Conservation (phyloP, 23 tunicate genomes). For the Diplosoma virens region DNA sequence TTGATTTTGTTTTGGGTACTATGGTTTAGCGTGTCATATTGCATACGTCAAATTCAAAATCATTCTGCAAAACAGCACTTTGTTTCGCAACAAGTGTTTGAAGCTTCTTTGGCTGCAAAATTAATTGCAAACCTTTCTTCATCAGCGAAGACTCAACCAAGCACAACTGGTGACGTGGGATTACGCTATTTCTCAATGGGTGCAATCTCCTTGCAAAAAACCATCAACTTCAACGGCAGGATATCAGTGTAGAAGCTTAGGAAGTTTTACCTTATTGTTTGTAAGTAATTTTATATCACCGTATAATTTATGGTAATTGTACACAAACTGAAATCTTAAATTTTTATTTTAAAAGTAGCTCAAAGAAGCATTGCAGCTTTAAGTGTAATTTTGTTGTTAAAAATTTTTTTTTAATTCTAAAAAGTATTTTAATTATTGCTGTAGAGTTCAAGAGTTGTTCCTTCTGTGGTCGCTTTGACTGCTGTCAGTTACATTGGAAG, state of each 20-base stretch:
- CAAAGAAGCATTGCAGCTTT: background rate
- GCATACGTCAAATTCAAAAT: no score
- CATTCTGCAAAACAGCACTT: no score
- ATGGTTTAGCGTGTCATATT: no score
- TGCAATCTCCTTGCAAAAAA: background rate
- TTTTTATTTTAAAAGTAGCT: background rate
- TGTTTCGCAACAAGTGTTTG: no score
- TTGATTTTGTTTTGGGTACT: no score
- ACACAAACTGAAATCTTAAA: no score
- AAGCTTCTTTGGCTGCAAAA: no score
- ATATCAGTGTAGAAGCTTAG: background rate
- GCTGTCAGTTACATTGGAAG: background rate
- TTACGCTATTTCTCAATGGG: background rate
- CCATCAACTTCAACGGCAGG: background rate
- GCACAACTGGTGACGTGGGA: background rate
- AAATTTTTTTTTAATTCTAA: background rate
- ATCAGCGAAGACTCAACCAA: slow-evolving; percentile 8
- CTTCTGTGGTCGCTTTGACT: background rate
- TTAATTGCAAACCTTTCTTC: no score
- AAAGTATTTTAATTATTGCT: background rate
- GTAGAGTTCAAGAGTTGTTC: background rate
- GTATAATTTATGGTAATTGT: no score
- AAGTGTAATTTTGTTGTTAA: background rate
- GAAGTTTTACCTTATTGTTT: background rate
- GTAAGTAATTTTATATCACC: no score